A percentile compares a stretch with the other conserved stretches of the same genome.
Evolutionary conservation across 2,888 invertebrate genomes (phyloP).

Genomic region (Erebia epiphron): DNA sequence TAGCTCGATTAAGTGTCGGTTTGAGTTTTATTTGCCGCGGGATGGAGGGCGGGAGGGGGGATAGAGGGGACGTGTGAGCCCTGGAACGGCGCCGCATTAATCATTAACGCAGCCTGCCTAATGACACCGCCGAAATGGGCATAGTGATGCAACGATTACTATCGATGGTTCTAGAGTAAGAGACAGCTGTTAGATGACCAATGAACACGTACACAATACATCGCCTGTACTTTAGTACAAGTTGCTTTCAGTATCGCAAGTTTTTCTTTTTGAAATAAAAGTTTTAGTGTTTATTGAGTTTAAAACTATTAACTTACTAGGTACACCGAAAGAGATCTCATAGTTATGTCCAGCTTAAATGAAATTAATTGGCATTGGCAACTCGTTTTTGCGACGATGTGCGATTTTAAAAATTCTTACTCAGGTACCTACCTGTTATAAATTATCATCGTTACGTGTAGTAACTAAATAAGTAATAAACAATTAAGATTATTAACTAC

Average conservation of each 20-base stretch:
- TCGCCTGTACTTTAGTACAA: background rate
- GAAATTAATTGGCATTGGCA: too few relatives aligned
- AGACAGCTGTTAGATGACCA: constrained; percentile 31
- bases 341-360: too few relatives aligned
- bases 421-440: too few relatives aligned
- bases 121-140: constrained; percentile 80
- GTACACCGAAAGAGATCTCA: too few relatives aligned
- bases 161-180: constrained; percentile 48
- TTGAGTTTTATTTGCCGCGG: constrained; percentile 75
- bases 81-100: constrained; percentile 74
- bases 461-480: too few relatives aligned
- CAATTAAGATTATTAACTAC: too few relatives aligned
- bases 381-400: too few relatives aligned
- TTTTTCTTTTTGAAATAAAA: background rate
- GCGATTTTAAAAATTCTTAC: too few relatives aligned
- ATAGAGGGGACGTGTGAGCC: constrained; percentile 59
- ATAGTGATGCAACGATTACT: constrained; percentile 59
- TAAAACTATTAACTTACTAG: too few relatives aligned
- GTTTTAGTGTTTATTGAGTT: too few relatives aligned
- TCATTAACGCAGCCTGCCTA: constrained; percentile 81
- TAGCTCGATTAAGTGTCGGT: constrained; percentile 79
- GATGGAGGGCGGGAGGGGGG: constrained; percentile 47
- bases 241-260: background rate
- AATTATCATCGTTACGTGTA: too few relatives aligned
- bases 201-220: background rate